Base-by-base conservation (phyloP, 2,113 vertebrate genomes). In the Galeopterus variegatus region DNA sequence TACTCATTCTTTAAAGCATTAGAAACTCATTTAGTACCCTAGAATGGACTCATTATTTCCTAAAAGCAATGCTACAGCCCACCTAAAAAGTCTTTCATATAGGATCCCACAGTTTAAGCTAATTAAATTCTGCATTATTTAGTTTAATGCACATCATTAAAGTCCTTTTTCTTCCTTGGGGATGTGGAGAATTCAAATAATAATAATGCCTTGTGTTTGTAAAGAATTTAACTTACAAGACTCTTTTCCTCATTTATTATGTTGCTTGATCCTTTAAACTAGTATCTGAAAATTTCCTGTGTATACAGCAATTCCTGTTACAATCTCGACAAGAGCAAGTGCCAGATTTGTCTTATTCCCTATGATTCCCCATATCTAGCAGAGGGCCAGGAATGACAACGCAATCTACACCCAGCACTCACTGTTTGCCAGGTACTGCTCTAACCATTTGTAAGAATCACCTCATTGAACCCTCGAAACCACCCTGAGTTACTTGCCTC, bases 111-210 rank as follows among this genome's bases (percentile, higher is more conserved):
- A 75, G 72, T 96, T 97, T 96, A 89, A 91, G 81, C 96, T 98
- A 97, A 97, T 98, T 97, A 98, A 95, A 94, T 92, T 94, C 67
- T 95, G 82, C 76, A 97, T 97, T 97, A 97, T 96, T 97, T 97
- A 97, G 94, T 91, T 96, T 97, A 89, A 96, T 95, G 81, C 18
- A 94, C 80, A 94, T 94, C 92, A 95, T 97, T 97, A 95, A 95
- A 98, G 81, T 94, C 50, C 77, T 96, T 95, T 97, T 97, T 96
- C 80, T 92, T 95, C 48, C 65, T 90, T 94, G 65, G 58, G 45
- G 23, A 10, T 69, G 15, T 67, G 54, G 60, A 86, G 93, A 96
- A 95, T 94, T 96, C 58, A 69, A 90, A 76, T 93, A 94, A 94
- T n/a, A 97, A 93, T 75, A 87, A 95, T 83, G 41, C 48, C 33